Percentiles rank a stretch among this genome's conserved stretches.
These are phyloP conservation scores for Caenorhabditis macrosperma DNA, from an alignment of 2,888 invertebrate species.

Conservation along the genomic window DNA sequence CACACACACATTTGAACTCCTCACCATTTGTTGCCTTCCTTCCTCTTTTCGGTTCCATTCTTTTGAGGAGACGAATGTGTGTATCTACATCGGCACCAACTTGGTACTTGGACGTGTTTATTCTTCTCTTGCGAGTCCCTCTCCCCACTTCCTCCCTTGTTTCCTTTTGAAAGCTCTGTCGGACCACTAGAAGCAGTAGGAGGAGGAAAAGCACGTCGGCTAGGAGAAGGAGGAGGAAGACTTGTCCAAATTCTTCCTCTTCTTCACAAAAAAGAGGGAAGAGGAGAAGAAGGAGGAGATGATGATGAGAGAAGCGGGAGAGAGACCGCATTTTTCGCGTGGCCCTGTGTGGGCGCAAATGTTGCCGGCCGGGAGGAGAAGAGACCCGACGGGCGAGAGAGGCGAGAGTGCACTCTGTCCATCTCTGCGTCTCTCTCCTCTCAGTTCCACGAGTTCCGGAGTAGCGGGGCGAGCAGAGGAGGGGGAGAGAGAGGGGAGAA, in stretches of 20 bases:
- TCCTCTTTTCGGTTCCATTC: too few species aligned
- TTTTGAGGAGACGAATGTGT: too few species aligned
- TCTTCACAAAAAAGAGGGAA: not conserved
- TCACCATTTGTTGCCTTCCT: too few species aligned
- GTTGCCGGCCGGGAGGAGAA: slow-evolving; percentile 18
- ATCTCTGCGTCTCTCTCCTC: not conserved
- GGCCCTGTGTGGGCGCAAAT: slow-evolving; percentile 30
- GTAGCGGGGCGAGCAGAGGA: too few species aligned
- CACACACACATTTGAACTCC: too few species aligned
- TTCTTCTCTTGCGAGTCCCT: too few species aligned
- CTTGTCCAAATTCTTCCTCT: not conserved
- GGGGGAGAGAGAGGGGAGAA: not conserved
- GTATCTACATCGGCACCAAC: too few species aligned
- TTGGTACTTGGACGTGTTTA: too few species aligned
- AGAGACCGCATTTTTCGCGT: slow-evolving; percentile 7
- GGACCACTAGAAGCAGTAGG: not conserved
- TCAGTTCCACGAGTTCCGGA: slow-evolving; percentile 2
- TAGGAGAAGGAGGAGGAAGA: too few species aligned
- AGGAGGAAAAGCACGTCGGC: too few species aligned
- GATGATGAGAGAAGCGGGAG: slow-evolving; percentile 1
- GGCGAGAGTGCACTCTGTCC: slow-evolving; percentile 15
- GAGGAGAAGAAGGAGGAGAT: not conserved
- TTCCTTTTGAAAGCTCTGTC: not conserved
- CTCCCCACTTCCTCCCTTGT: too few species aligned
- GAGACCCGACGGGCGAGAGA: not conserved